Percentiles rank a stretch among this genome's conserved stretches.
These are phyloP conservation scores for Cremastinae sp. DNA, from an alignment of 2,888 invertebrate genomes.

Conservation along the genomic window DNA sequence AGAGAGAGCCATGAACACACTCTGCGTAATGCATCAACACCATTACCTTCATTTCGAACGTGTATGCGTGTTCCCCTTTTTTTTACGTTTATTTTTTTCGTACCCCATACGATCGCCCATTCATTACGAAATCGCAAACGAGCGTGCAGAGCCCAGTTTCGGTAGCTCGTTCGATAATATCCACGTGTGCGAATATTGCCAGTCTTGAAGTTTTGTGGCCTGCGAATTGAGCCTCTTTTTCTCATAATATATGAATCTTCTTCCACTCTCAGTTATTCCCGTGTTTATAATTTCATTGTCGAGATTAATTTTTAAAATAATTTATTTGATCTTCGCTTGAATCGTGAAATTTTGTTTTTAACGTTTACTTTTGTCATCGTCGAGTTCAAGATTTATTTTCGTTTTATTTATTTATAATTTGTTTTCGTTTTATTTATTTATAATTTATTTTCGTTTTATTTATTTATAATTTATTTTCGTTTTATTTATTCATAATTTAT, in stretches of 20 bases:
- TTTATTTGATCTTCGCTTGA: no score
- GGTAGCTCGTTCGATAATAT: slow-evolving; percentile 64
- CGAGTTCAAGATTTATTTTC: no score
- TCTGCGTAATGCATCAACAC: slow-evolving; percentile 35
- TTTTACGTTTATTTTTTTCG: slow-evolving; percentile 42
- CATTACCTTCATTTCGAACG: slow-evolving; percentile 38
- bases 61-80: slow-evolving; percentile 11
- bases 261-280: not conserved
- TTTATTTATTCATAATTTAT: no score
- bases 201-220: slow-evolving; percentile 36
- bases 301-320: not conserved
- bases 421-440: no score
- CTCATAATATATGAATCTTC: slow-evolving; percentile 15
- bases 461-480: no score
- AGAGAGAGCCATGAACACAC: not conserved
- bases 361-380: no score
- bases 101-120: slow-evolving; percentile 60
- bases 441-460: no score
- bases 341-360: slow-evolving; percentile 12
- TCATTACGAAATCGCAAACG: slow-evolving; percentile 67
- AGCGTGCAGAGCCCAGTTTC: slow-evolving; percentile 61
- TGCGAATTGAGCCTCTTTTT: slow-evolving; percentile 28
- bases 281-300: not conserved
- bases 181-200: slow-evolving; percentile 56
- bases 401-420: no score